A percentile compares a stretch with the other conserved stretches of the same genome.
These are phyloP conservation scores for Tragopan temminckii DNA, from an alignment of 2,797 vertebrate genomes.

Conservation along the genomic window DNA sequence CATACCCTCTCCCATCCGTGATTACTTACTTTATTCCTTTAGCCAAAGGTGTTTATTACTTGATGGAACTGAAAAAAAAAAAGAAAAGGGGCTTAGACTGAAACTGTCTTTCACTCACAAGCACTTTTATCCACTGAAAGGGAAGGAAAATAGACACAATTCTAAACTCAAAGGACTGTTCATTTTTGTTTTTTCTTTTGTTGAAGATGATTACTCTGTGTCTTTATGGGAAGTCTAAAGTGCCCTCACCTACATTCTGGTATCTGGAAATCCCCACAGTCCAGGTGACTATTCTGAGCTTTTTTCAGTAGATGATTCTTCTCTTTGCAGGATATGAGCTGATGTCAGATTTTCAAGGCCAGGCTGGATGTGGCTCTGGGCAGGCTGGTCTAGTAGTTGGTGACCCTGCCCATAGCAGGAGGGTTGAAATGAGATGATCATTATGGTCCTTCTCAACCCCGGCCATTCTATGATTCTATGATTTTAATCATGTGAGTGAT, in stretches of 20 bases:
- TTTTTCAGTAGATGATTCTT: background rate
- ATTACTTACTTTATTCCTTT: background rate
- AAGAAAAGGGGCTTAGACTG: background rate
- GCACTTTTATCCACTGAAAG: constrained; percentile 23
- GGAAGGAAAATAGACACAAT: constrained; percentile 32
- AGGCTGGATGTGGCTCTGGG: too few species aligned
- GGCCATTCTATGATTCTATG: too few species aligned
- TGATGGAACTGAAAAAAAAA: background rate
- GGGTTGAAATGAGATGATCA: too few species aligned
- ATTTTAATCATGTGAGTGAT: background rate
- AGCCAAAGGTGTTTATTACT: background rate
- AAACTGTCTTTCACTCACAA: background rate
- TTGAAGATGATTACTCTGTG: background rate
- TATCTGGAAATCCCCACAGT: background rate
- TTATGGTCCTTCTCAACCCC: too few species aligned
- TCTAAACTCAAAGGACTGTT: background rate
- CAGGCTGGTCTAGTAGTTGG: too few species aligned
- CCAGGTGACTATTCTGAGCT: background rate
- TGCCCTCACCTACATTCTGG: background rate
- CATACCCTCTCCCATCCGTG: background rate
- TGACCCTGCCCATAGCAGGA: too few species aligned
- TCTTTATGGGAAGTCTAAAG: background rate
- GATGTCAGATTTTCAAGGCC: background rate
- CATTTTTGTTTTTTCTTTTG: background rate
- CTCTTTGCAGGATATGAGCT: background rate